Evolutionary conservation across 2,888 invertebrate species (phyloP).

Genomic region (Callinectes sapidus): DNA sequence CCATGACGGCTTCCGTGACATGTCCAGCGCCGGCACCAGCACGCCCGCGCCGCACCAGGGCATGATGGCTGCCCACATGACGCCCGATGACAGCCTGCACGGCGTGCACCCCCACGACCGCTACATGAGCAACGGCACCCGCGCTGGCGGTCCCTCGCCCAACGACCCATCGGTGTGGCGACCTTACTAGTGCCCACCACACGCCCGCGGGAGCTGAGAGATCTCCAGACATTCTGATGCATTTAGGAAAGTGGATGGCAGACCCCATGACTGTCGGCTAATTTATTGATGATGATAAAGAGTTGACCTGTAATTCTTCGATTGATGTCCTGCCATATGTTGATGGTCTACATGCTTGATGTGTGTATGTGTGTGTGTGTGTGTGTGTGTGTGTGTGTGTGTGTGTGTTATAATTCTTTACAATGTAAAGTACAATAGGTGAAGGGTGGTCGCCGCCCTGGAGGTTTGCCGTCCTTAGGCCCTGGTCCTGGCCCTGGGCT

Average conservation of each 20-base stretch:
- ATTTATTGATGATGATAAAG: slow-evolving; percentile 30
- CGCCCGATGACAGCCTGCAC: slow-evolving; percentile 58
- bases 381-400: slow-evolving; percentile 37
- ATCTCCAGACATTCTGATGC: background rate
- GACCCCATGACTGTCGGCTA: slow-evolving; percentile 7
- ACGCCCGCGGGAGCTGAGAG: background rate
- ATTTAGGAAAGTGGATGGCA: background rate
- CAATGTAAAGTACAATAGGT: slow-evolving; percentile 28
- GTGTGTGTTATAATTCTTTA: background rate
- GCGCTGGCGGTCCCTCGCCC: slow-evolving; percentile 65
- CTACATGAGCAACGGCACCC: slow-evolving; percentile 65
- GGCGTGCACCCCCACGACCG: slow-evolving; percentile 61
- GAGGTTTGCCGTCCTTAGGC: background rate
- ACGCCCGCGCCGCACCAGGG: slow-evolving; percentile 62
- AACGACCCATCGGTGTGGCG: slow-evolving; percentile 68
- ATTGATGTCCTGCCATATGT: slow-evolving; percentile 30
- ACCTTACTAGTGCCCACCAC: slow-evolving; percentile 46
- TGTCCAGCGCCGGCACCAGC: slow-evolving; percentile 55
- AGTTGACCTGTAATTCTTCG: slow-evolving; percentile 26
- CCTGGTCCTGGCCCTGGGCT: background rate
- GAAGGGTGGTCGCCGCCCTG: background rate
- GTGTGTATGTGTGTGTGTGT: slow-evolving; percentile 36
- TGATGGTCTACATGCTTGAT: slow-evolving; percentile 6
- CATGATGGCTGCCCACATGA: slow-evolving; percentile 64
- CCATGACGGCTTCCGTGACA: slow-evolving; percentile 66